phyloP scores from a whole-genome alignment of 2,888 invertebrate genomes.

The Bhutanitis thaidina region DNA sequence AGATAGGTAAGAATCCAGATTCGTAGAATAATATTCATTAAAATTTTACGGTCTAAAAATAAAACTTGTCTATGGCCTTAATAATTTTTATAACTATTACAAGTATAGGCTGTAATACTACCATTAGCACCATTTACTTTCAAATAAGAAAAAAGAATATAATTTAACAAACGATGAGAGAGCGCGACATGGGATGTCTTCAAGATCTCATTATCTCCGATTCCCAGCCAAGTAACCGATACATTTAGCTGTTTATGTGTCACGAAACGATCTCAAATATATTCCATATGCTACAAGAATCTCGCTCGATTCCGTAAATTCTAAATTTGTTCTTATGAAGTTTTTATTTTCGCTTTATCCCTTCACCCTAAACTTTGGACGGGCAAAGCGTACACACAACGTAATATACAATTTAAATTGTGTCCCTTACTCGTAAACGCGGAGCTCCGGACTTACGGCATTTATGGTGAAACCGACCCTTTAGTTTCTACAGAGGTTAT shows the following conservation, averaged over 20 bases:
- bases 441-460: constrained; percentile 35
- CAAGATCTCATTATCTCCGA: constrained; percentile 14
- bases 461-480: constrained; percentile 35
- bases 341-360: constrained; percentile 48
- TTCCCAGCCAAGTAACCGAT: constrained; percentile 13
- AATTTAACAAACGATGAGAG: constrained; percentile 4
- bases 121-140: neutral
- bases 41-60: no score
- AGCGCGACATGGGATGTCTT: constrained; percentile 5
- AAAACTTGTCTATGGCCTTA: no score
- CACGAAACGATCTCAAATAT: constrained; percentile 17
- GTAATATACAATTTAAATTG: constrained; percentile 69
- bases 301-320: constrained; percentile 40
- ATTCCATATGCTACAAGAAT: constrained; percentile 34
- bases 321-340: constrained; percentile 49
- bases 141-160: neutral
- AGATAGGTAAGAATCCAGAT: no score
- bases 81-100: no score
- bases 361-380: constrained; percentile 36
- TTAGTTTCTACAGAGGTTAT: constrained; percentile 54
- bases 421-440: constrained; percentile 51
- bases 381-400: constrained; percentile 36
- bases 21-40: no score
- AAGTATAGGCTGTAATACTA: no score
- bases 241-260: constrained; percentile 14